These are phyloP conservation scores for Phrynosoma platyrhinos DNA, from an alignment of 2,113 vertebrate species.

Conservation along the genomic window DNA sequence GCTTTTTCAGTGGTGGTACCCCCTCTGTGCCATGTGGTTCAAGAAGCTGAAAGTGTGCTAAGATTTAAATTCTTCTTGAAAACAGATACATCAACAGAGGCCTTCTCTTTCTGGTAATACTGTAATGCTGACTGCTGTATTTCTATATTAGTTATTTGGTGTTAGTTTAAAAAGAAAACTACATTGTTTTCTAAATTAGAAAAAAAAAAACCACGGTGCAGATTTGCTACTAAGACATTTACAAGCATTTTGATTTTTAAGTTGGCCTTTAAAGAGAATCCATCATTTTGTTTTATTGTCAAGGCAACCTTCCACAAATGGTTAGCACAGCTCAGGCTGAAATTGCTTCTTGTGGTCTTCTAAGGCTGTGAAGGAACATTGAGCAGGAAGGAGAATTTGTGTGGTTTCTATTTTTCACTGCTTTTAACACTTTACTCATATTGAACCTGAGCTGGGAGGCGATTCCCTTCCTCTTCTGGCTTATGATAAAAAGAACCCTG, in stretches of 20 bases:
- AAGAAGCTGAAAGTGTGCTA: no score
- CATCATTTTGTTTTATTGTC: slow-evolving; percentile 30
- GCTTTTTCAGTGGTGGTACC: no score
- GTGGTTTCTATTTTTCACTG: slow-evolving; percentile 27
- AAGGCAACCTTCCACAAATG: slow-evolving; percentile 25
- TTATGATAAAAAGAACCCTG: slow-evolving; percentile 44
- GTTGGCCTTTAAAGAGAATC: slow-evolving; percentile 38
- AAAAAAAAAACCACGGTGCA: slow-evolving; percentile 21
- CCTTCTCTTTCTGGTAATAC: no score
- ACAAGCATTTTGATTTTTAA: neutral
- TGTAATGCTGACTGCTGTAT: no score
- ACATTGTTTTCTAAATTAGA: neutral
- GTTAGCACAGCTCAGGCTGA: slow-evolving; percentile 4
- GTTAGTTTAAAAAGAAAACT: no score
- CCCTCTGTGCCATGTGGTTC: no score
- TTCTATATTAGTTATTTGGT: neutral
- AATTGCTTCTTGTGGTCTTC: neutral
- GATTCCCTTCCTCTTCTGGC: neutral
- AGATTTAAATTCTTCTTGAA: no score
- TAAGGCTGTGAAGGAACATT: neutral
- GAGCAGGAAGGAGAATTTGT: neutral
- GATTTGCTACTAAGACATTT: slow-evolving; percentile 28
- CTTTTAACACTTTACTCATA: slow-evolving; percentile 10
- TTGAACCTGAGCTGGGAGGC: neutral
- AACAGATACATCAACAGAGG: no score